Conservation (phyloP, 2,797 vertebrate species). For the Lepus oiostolus region DNA sequence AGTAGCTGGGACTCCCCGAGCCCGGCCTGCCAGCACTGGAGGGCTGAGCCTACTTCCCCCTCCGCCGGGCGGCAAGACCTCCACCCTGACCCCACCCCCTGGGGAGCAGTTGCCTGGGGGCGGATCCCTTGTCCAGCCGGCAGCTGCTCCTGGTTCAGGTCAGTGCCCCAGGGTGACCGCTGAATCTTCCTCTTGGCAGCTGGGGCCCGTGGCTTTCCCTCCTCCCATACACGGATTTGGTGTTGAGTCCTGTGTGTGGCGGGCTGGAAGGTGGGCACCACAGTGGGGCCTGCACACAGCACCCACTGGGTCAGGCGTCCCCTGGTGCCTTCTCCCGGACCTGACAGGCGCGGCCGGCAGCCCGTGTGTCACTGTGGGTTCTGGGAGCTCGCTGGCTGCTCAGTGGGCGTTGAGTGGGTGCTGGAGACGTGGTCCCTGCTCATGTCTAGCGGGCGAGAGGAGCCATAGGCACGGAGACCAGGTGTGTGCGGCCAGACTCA, state of each 20-base stretch:
- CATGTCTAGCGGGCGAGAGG: background rate
- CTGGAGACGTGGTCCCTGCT: background rate
- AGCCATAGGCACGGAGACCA: background rate
- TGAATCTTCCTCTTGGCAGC: background rate
- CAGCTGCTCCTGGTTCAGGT: conserved; percentile 89
- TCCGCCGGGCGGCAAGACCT: conserved; percentile 91
- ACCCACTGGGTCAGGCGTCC: background rate
- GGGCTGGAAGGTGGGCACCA: background rate
- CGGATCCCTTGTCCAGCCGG: background rate
- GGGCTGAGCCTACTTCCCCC: conserved; percentile 92
- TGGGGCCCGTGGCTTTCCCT: background rate
- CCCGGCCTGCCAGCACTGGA: conserved; percentile 85
- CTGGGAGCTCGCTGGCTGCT: background rate
- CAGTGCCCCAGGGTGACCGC: background rate
- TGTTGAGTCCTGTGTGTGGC: background rate
- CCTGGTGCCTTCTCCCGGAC: background rate
- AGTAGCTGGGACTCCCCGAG: conserved; percentile 83
- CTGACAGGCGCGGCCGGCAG: background rate
- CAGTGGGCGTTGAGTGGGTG: background rate
- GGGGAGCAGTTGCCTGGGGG: conserved; percentile 64
- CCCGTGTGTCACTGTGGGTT: background rate
- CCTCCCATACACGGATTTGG: background rate
- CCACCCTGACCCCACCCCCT: conserved; percentile 81
- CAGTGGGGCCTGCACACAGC: background rate
- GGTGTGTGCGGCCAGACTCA: background rate